Evolutionary conservation across 2,797 vertebrate genomes (phyloP).

Genomic region (Cirrhinus mrigala): DNA sequence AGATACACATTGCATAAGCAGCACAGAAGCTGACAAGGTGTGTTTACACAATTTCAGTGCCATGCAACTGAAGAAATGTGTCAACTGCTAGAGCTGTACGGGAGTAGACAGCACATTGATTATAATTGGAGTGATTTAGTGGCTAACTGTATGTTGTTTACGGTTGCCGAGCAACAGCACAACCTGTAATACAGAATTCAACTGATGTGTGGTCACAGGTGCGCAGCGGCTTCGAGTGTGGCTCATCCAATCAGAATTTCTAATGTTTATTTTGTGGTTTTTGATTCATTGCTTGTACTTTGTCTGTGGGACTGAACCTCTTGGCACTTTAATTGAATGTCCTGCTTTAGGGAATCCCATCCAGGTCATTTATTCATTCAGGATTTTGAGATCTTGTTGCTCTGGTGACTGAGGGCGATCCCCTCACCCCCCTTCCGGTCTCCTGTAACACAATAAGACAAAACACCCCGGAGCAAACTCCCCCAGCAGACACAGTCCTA

Average conservation of each 20-base stretch:
- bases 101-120: not conserved
- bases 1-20: not conserved
- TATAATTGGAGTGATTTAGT: constrained; percentile 8
- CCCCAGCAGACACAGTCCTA: constrained; percentile 17
- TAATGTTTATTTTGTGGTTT: not conserved
- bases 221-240: not conserved
- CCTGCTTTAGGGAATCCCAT: not conserved
- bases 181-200: not conserved
- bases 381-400: constrained; percentile 25
- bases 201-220: constrained; percentile 16
- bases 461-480: constrained; percentile 13
- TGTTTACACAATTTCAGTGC: not conserved
- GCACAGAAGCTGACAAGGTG: not conserved
- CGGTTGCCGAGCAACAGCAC: constrained; percentile 36
- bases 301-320: not conserved
- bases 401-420: constrained; percentile 24
- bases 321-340: not conserved
- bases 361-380: constrained; percentile 2
- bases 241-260: constrained; percentile 9
- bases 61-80: not conserved
- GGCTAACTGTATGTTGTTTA: constrained; percentile 22
- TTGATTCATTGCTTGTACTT: not conserved
- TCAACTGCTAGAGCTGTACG: too few relatives aligned
- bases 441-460: constrained; percentile 42
- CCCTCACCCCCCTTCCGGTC: not conserved